Conservation (phyloP, 1,140 invertebrate species). For the Stenopsyche tienmushanensis region DNA sequence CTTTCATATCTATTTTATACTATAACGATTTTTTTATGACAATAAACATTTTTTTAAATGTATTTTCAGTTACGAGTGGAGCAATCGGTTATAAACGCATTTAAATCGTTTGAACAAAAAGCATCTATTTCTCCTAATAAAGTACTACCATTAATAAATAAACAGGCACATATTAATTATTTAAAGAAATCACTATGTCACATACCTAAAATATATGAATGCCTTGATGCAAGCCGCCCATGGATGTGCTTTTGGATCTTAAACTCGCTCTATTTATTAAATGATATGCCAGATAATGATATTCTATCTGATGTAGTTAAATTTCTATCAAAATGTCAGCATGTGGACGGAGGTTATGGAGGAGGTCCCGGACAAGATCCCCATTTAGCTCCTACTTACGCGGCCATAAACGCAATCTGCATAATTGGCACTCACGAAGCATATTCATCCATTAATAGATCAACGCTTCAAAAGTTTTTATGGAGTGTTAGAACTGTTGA, state of each 20-base stretch:
- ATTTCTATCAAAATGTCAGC: constrained; percentile 77
- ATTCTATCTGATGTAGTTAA: constrained; percentile 66
- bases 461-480: constrained; percentile 73
- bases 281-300: constrained; percentile 67
- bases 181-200: constrained; percentile 68
- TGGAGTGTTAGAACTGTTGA: constrained; percentile 74
- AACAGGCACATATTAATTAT: constrained; percentile 66
- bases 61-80: constrained; percentile 67
- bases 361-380: constrained; percentile 89
- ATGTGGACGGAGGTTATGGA: constrained; percentile 84
- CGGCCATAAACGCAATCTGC: constrained; percentile 89
- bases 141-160: constrained; percentile 62
- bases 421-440: constrained; percentile 87
- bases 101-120: constrained; percentile 59
- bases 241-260: constrained; percentile 97
- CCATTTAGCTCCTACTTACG: constrained; percentile 96
- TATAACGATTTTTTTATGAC: constrained; percentile 1
- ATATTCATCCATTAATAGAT: constrained; percentile 84
- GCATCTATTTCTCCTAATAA: constrained; percentile 57
- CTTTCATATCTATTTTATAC: background rate
- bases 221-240: constrained; percentile 88
- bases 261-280: constrained; percentile 83
- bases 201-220: constrained; percentile 71
- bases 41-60: constrained; percentile 18
- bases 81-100: constrained; percentile 63